Base-by-base conservation (phyloP, 2,113 vertebrate genomes). In the Solenodon paradoxus region DNA sequence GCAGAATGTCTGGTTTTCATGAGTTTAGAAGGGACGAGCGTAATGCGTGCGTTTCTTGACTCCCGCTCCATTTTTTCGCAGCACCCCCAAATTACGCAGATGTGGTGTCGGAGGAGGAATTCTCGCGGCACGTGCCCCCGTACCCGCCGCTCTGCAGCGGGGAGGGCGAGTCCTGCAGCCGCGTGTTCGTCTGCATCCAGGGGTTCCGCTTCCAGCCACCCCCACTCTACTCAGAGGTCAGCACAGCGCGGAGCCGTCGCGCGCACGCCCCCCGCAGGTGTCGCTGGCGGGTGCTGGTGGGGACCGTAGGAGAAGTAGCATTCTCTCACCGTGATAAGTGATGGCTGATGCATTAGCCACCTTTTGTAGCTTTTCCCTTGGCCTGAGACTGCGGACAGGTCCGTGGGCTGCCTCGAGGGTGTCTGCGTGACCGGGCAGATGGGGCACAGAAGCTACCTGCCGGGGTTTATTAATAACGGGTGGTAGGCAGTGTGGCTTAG, bases 61-160 rank as follows among this genome's bases (percentile, higher is more conserved):
- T 42, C 42, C n/a, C 22, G 2, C 68, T 74, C 42, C 16, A 3
- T 81, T 83, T 77, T 30, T 64, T 94, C 80, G 24, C 91, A 99
- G 99, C 99, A 40, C 99, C 99, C 92, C 99, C 99, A 57, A 99
- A 98, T 98, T 99, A 99, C 6, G 98, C 98, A 80, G 98, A 99
- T 88, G 97, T 99, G 91, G 98, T 99, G 55, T 98, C 99, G 2
- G 98, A 99, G 91, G 99, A 98, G 90, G 98, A 99, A 75, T 98
- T 98, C 94, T 98, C 98, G 17, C 96, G 98, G 69, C 98, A 98
- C 45, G 66, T 95, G 57, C 97, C 98, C 55, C 92, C 98, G 24
- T 97, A 97, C 78, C 97, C 98, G 49, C 97, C 95, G 59, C 97
- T 97, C 12, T 81, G 97, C 7, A 93, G 98, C 90, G 97, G 98